These are phyloP conservation scores for Leptinotarsa texana DNA, from an alignment of 1,140 invertebrate genomes.

Conservation along the genomic window DNA sequence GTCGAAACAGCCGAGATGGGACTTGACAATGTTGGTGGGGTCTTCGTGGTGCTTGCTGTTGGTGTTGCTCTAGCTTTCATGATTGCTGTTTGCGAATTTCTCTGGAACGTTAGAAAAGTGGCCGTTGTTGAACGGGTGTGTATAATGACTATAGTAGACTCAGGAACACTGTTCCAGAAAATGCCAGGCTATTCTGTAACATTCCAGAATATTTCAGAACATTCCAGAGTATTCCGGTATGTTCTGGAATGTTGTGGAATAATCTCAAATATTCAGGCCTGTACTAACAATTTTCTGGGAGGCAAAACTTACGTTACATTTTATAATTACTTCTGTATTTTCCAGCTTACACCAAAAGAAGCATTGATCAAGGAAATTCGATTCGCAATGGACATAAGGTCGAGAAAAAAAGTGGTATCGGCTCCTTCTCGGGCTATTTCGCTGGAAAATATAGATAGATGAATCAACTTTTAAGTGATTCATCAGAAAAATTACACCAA, in stretches of 20 bases:
- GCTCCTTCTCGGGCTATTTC: background rate
- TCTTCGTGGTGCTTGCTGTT: constrained; percentile 82
- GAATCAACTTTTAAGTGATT: background rate
- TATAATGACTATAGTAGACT: background rate
- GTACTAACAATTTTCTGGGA: too few relatives aligned
- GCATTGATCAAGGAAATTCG: constrained; percentile 66
- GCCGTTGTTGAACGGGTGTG: constrained; percentile 74
- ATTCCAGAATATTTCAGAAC: too few relatives aligned
- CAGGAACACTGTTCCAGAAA: too few relatives aligned
- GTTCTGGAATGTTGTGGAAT: too few relatives aligned
- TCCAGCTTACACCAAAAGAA: constrained; percentile 64
- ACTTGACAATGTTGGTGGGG: constrained; percentile 84
- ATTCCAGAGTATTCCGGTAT: too few relatives aligned
- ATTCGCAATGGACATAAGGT: constrained; percentile 67
- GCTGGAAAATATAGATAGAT: background rate
- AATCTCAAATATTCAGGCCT: too few relatives aligned
- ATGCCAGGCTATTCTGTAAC: too few relatives aligned
- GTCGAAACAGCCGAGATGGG: constrained; percentile 65
- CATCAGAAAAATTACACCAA: background rate
- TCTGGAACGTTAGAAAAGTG: constrained; percentile 80
- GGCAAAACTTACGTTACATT: too few relatives aligned
- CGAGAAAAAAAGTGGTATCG: constrained; percentile 62
- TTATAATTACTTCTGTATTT: constrained; percentile 21
- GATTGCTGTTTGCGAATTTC: constrained; percentile 75
- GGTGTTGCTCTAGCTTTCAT: constrained; percentile 69